phyloP scores from a whole-genome alignment of 2,797 vertebrate genomes.

The Tenualosa thibaudeaui region DNA sequence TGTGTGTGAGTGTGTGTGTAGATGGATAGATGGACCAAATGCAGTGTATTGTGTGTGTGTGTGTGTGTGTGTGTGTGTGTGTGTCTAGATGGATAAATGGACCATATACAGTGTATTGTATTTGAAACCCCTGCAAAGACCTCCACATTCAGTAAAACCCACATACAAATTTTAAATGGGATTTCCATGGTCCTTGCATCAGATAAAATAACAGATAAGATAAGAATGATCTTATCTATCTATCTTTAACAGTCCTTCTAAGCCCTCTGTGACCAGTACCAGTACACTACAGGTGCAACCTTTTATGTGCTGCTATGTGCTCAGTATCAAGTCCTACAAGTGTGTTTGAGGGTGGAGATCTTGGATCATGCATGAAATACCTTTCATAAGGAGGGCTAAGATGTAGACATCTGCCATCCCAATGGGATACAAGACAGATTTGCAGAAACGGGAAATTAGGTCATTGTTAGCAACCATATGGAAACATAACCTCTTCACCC shows the following conservation, averaged over 20 bases:
- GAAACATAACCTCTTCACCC: conserved; percentile 3
- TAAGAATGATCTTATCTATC: too few relatives aligned
- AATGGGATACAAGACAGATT: neutral
- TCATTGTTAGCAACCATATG: neutral
- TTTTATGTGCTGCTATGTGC: neutral
- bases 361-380: neutral
- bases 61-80: conserved; percentile 3
- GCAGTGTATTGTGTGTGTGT: neutral
- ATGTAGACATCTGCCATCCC: neutral
- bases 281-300: too few relatives aligned
- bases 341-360: neutral
- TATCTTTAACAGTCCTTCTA: too few relatives aligned
- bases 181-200: too few relatives aligned
- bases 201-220: too few relatives aligned
- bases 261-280: too few relatives aligned
- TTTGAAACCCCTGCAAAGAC: neutral
- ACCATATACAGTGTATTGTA: neutral
- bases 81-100: neutral
- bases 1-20: neutral
- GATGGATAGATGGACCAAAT: too few relatives aligned
- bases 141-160: neutral
- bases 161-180: too few relatives aligned
- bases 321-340: too few relatives aligned
- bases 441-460: conserved; percentile 5
- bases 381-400: neutral